Evolutionary conservation across 2,113 vertebrate genomes (phyloP), one percentile per base, ranked within the genome.

Genomic region (Neoarius graeffei): DNA sequence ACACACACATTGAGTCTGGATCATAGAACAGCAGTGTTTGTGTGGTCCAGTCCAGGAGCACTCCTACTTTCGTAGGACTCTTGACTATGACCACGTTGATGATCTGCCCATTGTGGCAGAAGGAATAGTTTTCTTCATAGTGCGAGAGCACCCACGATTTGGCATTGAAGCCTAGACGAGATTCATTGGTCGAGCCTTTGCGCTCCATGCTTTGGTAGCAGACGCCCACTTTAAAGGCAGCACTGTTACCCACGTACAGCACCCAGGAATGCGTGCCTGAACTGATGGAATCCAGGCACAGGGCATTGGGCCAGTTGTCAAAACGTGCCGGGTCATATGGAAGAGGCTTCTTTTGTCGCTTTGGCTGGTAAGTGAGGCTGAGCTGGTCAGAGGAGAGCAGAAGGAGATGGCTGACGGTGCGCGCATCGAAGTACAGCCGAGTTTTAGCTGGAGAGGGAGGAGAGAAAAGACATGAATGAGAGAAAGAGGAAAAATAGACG

Each of bases 111-210:
- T 93, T 93, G 0, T 99, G 97, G 77, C 95, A 96, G 94, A 98
- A 98, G 8, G 95, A 92, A 94, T 97, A 98, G 52, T 98, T 95
- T 52, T 93, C 95, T 50, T 97, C 97, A 0, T 97, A 98, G 92
- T 95, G 96, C 0, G 97, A 98, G 91, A 99, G 95, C 87, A 98
- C 97, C 98, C 98, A 99, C 35, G 98, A 99, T 86, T 91, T 93
- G 0, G 90, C 1, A 1, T 97, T 99, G 94, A 97, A 93, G 62
- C 98, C 98, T 87, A 99, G 93, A 0, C 97, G 96, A 2, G 94
- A 95, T 15, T 95, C 95, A 0, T 93, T 96, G 67, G 95, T 94
- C 0, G 95, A 90, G 48, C 98, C 97, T 90, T 98, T 99, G 9
- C 97, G 96, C 0, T 95, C 95, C 91, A 99, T 87, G 0, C 96